These are phyloP conservation scores for Rhinolophus ferrumequinum DNA, from an alignment of 2,113 vertebrate genomes.

Conservation along the genomic window DNA sequence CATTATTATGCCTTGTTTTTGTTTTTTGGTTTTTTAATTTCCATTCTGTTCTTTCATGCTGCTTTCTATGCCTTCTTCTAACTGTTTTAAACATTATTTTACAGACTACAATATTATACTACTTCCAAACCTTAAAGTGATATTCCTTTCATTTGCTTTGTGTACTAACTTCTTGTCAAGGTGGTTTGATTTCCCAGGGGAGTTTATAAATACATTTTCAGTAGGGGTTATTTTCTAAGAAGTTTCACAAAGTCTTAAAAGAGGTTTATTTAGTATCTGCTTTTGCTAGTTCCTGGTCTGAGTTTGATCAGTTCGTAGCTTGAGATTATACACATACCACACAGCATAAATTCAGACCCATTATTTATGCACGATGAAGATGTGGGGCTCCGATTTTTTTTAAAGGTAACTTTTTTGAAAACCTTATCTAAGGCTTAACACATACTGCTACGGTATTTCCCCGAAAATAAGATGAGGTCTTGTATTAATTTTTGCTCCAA, in stretches of 20 bases:
- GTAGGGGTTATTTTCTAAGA: neutral
- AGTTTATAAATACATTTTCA: neutral
- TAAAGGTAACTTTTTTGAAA: neutral
- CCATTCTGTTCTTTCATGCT: neutral
- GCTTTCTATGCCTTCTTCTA: neutral
- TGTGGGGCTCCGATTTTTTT: neutral
- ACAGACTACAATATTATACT: neutral
- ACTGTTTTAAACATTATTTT: conserved; percentile 14
- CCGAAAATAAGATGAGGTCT: no score
- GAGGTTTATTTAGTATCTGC: neutral
- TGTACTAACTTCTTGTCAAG: neutral
- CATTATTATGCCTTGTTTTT: neutral
- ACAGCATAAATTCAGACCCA: neutral
- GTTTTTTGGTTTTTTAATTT: neutral
- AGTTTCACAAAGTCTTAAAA: neutral
- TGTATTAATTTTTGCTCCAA: no score
- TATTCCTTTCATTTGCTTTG: neutral
- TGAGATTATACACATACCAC: neutral
- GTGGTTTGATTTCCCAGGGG: neutral
- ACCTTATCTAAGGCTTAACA: neutral
- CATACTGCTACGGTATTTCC: neutral
- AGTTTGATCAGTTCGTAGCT: neutral
- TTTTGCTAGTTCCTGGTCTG: neutral
- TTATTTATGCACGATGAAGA: neutral
- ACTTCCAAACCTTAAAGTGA: conserved; percentile 5